A percentile compares a stretch with the other conserved stretches of the same genome.
phyloP scores from a whole-genome alignment of 1,140 invertebrate species.

The Hesperophylax magnus region DNA sequence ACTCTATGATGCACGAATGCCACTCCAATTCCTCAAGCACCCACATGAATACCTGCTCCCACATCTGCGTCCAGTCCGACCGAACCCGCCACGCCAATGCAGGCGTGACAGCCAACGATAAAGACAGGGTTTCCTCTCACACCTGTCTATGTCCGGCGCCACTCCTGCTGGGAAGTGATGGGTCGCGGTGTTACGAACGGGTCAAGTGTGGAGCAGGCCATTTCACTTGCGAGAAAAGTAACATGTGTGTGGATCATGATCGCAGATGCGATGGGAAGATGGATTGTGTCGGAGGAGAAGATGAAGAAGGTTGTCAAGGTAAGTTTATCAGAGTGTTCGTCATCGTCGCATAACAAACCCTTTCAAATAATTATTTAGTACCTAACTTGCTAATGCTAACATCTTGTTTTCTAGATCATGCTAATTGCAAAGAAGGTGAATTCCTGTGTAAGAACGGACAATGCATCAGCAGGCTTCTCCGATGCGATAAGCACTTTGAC shows the following conservation, averaged over 20 bases:
- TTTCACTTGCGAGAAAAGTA: constrained; percentile 73
- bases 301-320: constrained; percentile 76
- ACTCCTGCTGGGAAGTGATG: constrained; percentile 67
- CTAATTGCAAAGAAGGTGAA: constrained; percentile 69
- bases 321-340: neutral
- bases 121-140: neutral
- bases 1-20: neutral
- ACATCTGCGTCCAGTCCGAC: constrained; percentile 75
- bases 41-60: constrained; percentile 74
- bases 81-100: neutral
- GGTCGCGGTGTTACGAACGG: constrained; percentile 69
- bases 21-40: neutral
- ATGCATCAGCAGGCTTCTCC: constrained; percentile 66
- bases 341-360: neutral
- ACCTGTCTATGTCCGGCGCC: constrained; percentile 76
- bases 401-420: constrained; percentile 54
- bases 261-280: constrained; percentile 79
- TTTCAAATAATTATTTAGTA: neutral
- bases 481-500: constrained; percentile 83
- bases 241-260: constrained; percentile 74
- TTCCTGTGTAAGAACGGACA: constrained; percentile 75
- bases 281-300: constrained; percentile 78
- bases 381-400: no score
- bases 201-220: constrained; percentile 68
- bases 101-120: neutral